phyloP scores from a whole-genome alignment of 2,113 vertebrate species.

The Oxyruncus cristatus region DNA sequence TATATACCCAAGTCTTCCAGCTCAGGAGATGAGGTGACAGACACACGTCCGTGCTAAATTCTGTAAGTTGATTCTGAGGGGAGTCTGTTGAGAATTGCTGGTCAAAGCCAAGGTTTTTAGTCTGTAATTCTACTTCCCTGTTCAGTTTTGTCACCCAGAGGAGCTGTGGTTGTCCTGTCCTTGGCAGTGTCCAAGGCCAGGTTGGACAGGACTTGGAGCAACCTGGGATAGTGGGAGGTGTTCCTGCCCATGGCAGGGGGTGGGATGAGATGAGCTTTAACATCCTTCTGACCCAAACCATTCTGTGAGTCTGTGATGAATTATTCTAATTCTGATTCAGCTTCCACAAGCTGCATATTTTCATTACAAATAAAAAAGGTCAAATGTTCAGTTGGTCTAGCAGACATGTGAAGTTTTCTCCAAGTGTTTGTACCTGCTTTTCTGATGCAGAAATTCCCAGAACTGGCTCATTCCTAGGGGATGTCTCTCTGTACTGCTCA shows the following conservation, averaged over 20 bases:
- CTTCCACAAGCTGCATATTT: background rate
- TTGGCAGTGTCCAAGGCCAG: background rate
- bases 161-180: background rate
- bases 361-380: background rate
- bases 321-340: background rate
- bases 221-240: background rate
- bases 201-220: background rate
- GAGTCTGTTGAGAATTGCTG: background rate
- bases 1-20: rapidly evolving
- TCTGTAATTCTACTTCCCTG: background rate
- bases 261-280: background rate
- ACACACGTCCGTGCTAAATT: background rate
- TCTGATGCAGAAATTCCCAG: background rate
- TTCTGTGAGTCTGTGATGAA: background rate
- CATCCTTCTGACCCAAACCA: background rate
- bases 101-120: background rate
- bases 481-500: background rate
- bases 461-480: background rate
- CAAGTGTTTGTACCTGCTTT: background rate
- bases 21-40: background rate
- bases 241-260: background rate
- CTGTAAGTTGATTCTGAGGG: background rate
- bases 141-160: background rate
- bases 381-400: background rate
- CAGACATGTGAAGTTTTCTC: background rate